phyloP scores from a whole-genome alignment of 2,888 invertebrate genomes.

The Minunthozetes semirufus region DNA sequence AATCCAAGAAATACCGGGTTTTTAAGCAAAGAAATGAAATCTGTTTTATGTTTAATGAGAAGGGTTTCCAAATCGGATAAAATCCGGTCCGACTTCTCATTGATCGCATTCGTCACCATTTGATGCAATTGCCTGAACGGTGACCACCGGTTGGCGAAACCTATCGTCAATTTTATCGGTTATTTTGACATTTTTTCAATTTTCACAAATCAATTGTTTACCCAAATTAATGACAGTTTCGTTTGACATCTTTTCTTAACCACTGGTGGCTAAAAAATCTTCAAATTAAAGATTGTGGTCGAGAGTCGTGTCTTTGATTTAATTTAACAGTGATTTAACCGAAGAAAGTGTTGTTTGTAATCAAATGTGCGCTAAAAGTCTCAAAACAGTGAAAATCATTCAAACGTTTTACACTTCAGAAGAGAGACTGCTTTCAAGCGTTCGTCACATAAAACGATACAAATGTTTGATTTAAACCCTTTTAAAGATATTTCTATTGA shows the following conservation, averaged over 20 bases:
- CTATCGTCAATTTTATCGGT: not conserved
- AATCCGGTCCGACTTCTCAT: conserved; percentile 46
- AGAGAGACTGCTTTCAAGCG: too few relatives aligned
- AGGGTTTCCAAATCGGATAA: conserved; percentile 61
- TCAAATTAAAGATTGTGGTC: too few relatives aligned
- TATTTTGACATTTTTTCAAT: not conserved
- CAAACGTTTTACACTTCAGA: not conserved
- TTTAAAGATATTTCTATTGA: too few relatives aligned
- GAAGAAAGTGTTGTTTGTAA: not conserved
- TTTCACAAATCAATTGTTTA: not conserved
- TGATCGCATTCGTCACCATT: conserved; percentile 44
- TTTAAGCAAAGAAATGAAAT: conserved; percentile 72
- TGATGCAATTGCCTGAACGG: conserved; percentile 35
- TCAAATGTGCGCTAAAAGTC: not conserved
- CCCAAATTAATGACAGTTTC: conserved; percentile 9
- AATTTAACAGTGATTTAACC: not conserved
- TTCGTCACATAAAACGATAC: too few relatives aligned
- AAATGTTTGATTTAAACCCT: too few relatives aligned
- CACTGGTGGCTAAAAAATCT: too few relatives aligned
- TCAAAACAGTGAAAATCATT: too few relatives aligned
- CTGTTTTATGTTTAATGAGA: conserved; percentile 72
- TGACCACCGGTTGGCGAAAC: conserved; percentile 35
- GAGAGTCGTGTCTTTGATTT: not conserved
- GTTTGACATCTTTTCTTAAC: not conserved
- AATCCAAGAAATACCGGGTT: conserved; percentile 58